These are phyloP conservation scores for Dinocampus coccinellae DNA, from an alignment of 2,888 invertebrate genomes.

Conservation along the genomic window DNA sequence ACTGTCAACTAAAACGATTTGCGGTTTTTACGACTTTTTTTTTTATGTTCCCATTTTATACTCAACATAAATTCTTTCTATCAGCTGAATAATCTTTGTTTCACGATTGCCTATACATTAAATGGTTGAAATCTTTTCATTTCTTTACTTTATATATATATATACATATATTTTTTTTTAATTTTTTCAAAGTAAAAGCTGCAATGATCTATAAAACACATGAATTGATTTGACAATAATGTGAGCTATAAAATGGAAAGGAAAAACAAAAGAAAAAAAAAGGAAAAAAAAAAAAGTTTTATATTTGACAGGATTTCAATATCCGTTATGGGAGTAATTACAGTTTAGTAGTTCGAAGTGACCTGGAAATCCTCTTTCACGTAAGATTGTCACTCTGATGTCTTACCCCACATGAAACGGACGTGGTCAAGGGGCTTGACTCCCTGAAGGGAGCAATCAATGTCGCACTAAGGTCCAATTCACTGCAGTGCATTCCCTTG, in stretches of 20 bases:
- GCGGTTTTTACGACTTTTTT: background rate
- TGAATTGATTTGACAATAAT: too few species aligned
- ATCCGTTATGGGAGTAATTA: constrained; percentile 20
- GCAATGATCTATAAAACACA: too few species aligned
- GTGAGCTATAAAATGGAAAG: too few species aligned
- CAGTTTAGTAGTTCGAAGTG: constrained; percentile 22
- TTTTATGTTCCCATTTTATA: background rate
- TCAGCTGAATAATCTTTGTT: background rate
- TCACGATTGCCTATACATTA: background rate
- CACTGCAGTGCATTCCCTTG: constrained; percentile 14
- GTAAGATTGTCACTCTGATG: background rate
- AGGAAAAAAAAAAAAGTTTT: background rate
- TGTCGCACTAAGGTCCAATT: constrained; percentile 17
- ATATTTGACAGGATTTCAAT: background rate
- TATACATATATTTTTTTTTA: too few species aligned
- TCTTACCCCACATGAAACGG: constrained; percentile 31
- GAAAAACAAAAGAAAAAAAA: too few species aligned
- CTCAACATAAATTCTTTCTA: background rate
- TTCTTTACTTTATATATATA: too few species aligned
- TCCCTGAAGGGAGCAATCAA: constrained; percentile 31
- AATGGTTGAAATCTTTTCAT: background rate
- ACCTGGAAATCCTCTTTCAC: constrained; percentile 17
- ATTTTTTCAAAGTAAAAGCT: too few species aligned
- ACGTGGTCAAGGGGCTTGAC: constrained; percentile 13
- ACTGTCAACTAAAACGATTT: background rate